Percentiles rank a stretch among this genome's conserved stretches.
Evolutionary conservation across 2,113 vertebrate genomes (phyloP).

Genomic region (Maccullochella peelii): DNA sequence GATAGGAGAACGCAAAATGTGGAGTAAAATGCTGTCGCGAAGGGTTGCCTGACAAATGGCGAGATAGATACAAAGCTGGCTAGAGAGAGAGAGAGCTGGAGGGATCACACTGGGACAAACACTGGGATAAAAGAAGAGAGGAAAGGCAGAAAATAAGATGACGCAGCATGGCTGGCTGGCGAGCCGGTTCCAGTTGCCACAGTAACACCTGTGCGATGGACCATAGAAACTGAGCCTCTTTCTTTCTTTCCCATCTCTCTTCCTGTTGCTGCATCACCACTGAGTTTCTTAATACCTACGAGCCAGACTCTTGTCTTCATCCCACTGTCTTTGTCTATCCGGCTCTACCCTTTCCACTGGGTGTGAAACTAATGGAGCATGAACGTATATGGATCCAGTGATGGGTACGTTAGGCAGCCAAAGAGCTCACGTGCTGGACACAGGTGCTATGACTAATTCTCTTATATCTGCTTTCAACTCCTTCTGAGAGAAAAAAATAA

Average conservation of each 20-base stretch:
- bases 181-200: conserved; percentile 83
- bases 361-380: not conserved
- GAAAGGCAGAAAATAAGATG: conserved; percentile 69
- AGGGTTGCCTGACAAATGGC: conserved; percentile 49
- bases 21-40: conserved; percentile 26
- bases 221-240: conserved; percentile 72
- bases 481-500: not conserved
- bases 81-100: conserved; percentile 33
- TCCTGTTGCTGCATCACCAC: conserved; percentile 53
- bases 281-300: conserved; percentile 38
- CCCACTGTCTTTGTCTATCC: not conserved
- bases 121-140: conserved; percentile 52
- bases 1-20: conserved; percentile 28
- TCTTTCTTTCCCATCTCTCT: conserved; percentile 26
- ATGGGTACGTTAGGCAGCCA: not conserved
- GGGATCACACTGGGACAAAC: conserved; percentile 60
- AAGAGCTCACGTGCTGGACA: not conserved
- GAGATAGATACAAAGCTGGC: conserved; percentile 28
- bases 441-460: not conserved
- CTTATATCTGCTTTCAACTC: not conserved
- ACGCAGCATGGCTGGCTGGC: conserved; percentile 80
- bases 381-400: not conserved
- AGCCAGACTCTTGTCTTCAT: conserved; percentile 36
- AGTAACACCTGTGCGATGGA: conserved; percentile 86
- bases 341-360: not conserved